These are phyloP conservation scores for Macquaria australasica DNA, from an alignment of 2,113 vertebrate genomes.

Conservation along the genomic window DNA sequence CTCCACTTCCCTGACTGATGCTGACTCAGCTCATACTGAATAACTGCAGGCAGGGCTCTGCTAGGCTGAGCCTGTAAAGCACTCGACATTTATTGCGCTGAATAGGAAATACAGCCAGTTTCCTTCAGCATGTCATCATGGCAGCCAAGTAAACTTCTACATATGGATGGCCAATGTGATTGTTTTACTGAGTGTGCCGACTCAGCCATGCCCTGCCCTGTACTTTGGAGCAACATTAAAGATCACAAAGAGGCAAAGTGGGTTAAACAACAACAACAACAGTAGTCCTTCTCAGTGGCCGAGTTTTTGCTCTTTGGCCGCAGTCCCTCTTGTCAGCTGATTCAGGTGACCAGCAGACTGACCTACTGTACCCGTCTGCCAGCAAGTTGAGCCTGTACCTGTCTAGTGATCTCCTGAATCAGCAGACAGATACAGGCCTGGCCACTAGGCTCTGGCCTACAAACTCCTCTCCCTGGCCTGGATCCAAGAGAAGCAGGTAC, in stretches of 20 bases:
- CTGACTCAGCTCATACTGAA: constrained; percentile 49
- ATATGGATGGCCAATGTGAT: neutral
- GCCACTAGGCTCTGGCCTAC: no score
- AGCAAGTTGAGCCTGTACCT: neutral
- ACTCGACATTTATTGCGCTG: constrained; percentile 14
- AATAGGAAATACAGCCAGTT: constrained; percentile 23
- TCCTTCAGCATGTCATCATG: neutral
- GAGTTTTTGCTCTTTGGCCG: neutral
- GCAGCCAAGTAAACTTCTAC: constrained; percentile 5
- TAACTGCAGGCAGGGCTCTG: constrained; percentile 32
- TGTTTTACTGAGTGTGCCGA: constrained; percentile 10
- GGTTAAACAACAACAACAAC: constrained; percentile 9
- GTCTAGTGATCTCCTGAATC: constrained; percentile 1
- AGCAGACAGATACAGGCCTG: neutral
- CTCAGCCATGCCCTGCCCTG: constrained; percentile 20
- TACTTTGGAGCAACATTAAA: neutral
- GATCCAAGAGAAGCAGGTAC: neutral
- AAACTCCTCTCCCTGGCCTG: neutral
- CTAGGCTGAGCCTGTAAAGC: constrained; percentile 21
- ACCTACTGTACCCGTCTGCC: constrained; percentile 13
- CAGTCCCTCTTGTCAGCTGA: neutral
- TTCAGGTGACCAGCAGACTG: constrained; percentile 10
- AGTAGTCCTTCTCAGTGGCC: neutral
- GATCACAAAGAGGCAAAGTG: neutral
- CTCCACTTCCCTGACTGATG: constrained; percentile 25